Evolutionary conservation across 2,113 vertebrate genomes (phyloP).

Genomic region (Ciconia boyciana): DNA sequence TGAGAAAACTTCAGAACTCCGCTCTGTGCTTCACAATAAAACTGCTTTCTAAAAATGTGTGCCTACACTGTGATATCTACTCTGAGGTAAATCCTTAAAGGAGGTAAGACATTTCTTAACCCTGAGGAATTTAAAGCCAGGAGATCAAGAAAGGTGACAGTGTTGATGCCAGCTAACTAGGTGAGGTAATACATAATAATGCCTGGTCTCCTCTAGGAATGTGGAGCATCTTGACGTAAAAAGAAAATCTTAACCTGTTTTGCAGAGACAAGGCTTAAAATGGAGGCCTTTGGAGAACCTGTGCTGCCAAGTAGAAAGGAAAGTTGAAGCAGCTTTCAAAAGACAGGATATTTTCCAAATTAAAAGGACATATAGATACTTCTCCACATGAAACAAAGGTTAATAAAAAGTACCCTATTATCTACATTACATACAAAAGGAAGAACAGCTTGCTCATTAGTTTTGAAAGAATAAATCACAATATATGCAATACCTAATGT

Average conservation of each 20-base stretch:
- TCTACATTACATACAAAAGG: not conserved
- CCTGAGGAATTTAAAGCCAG: not conserved
- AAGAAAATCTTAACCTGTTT: not conserved
- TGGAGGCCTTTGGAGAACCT: not conserved
- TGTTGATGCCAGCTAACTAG: not conserved
- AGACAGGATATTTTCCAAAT: not conserved
- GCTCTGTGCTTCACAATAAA: not conserved
- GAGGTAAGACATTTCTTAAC: not conserved
- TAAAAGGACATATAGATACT: not conserved
- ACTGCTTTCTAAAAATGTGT: not conserved
- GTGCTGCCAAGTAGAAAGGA: not conserved
- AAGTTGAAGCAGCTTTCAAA: not conserved
- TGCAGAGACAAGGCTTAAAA: not conserved
- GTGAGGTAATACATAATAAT: not conserved
- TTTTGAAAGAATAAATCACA: not conserved
- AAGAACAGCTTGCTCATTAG: not conserved
- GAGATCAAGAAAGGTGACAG: not conserved
- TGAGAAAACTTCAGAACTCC: not conserved
- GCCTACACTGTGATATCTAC: not conserved
- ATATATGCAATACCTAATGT: not conserved
- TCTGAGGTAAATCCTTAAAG: not conserved
- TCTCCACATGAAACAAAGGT: not conserved
- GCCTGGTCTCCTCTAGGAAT: not conserved
- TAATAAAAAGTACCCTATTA: not conserved
- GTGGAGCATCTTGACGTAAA: not conserved